Evolutionary conservation across 2,888 invertebrate genomes (phyloP).

Genomic region (Cryptophagus acutangulus): DNA sequence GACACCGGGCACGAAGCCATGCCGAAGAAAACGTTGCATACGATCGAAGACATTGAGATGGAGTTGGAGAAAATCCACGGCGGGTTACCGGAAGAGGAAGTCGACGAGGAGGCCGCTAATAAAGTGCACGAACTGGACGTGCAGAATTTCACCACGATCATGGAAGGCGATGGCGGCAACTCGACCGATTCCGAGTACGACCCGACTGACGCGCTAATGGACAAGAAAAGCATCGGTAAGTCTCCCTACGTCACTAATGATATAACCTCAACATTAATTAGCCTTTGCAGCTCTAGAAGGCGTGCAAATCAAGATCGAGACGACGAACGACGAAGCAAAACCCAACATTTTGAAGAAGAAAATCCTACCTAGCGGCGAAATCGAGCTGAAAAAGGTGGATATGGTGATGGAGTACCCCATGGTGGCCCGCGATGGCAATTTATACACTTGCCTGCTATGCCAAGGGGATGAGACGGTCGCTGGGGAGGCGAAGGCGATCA

Average conservation of each 20-base stretch:
- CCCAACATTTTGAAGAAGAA: conserved; percentile 41
- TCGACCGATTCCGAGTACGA: conserved; percentile 41
- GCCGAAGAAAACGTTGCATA: conserved; percentile 24
- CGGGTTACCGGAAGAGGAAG: conserved; percentile 20
- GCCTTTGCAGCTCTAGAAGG: conserved; percentile 32
- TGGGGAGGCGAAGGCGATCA: conserved; percentile 57
- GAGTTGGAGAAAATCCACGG: conserved; percentile 43
- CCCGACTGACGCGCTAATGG: too few relatives aligned
- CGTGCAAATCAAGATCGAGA: conserved; percentile 35
- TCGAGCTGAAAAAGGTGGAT: conserved; percentile 22
- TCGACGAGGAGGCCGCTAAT: conserved; percentile 18
- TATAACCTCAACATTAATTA: too few relatives aligned
- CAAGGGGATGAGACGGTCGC: conserved; percentile 43
- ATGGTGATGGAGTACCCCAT: conserved; percentile 26
- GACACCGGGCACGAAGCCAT: conserved; percentile 12
- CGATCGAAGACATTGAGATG: conserved; percentile 45
- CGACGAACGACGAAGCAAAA: conserved; percentile 24
- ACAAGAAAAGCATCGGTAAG: too few relatives aligned
- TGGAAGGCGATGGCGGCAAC: conserved; percentile 21
- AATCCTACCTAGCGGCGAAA: conserved; percentile 6
- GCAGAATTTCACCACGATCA: conserved; percentile 19
- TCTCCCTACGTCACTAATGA: conserved; percentile 14
- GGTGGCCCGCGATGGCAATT: conserved; percentile 39
- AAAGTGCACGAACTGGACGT: conserved; percentile 17
- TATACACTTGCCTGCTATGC: conserved; percentile 56